phyloP scores from a whole-genome alignment of 2,113 vertebrate genomes.

The Fulmarus glacialis region DNA sequence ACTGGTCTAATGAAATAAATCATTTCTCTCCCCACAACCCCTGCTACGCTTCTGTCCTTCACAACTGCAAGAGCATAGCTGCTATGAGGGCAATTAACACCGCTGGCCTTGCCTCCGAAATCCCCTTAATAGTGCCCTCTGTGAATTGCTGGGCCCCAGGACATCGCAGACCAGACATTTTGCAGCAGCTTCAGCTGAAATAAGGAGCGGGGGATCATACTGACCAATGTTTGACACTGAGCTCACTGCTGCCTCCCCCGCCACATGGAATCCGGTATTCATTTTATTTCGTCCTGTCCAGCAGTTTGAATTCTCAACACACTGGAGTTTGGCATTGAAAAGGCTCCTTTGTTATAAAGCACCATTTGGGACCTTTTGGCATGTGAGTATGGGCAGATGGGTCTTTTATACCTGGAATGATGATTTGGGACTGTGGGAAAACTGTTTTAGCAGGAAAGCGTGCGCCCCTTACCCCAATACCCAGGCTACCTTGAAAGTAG shows the following conservation, averaged over 20 bases:
- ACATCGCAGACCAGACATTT: background rate
- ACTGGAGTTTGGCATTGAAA: background rate
- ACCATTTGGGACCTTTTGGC: background rate
- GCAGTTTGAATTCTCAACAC: background rate
- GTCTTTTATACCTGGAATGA: background rate
- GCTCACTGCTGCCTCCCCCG: background rate
- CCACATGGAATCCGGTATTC: background rate
- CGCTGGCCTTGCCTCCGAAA: background rate
- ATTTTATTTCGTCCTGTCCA: background rate
- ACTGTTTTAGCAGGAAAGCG: background rate
- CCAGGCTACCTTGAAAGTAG: background rate
- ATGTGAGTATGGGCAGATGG: background rate
- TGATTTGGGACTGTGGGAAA: background rate
- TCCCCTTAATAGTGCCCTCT: background rate
- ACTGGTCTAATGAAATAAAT: background rate
- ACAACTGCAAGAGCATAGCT: background rate
- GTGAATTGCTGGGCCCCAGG: background rate
- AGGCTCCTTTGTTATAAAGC: background rate
- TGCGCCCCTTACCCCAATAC: too few relatives aligned
- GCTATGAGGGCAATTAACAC: background rate
- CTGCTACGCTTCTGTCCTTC: background rate
- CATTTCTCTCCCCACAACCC: background rate
- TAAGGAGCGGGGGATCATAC: fast-evolving
- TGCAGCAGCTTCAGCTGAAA: background rate
- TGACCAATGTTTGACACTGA: background rate